Evolutionary conservation across 53 echinoderm and acorn worm species (phyloP).

Genomic region (Holothuria scabra): DNA sequence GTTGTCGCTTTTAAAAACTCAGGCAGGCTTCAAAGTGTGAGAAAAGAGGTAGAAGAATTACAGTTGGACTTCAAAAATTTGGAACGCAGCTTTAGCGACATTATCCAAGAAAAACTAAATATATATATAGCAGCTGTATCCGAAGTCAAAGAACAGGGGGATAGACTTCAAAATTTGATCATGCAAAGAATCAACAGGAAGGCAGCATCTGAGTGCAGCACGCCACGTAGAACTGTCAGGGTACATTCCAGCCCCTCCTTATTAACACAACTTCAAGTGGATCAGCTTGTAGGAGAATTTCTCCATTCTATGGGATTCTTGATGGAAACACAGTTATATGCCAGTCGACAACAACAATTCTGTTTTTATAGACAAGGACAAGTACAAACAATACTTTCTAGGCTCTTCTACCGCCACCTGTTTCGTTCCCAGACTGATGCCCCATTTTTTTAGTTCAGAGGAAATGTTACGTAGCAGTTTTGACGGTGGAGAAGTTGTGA

Average conservation of each 20-base stretch:
- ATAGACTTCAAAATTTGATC: constrained; percentile 12
- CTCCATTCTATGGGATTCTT: not conserved
- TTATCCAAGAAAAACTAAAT: constrained; percentile 8
- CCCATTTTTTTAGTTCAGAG: constrained; percentile 6
- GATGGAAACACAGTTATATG: not conserved
- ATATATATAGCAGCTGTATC: not conserved
- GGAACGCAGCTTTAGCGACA: not conserved
- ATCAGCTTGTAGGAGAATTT: constrained; percentile 4
- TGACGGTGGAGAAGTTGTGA: constrained; percentile 12
- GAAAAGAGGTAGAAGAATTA: not conserved
- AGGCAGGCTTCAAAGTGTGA: not conserved
- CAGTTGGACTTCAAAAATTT: not conserved
- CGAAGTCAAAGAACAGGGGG: not conserved
- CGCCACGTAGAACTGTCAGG: not conserved
- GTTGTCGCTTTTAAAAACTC: too few relatives aligned
- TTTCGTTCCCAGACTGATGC: not conserved
- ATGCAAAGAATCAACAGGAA: not conserved
- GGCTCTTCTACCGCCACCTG: constrained; percentile 9
- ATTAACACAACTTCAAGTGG: not conserved
- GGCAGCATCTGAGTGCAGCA: constrained; percentile 1
- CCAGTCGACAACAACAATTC: not conserved
- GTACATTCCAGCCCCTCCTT: not conserved
- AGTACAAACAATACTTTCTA: constrained; percentile 23
- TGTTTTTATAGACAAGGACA: not conserved
- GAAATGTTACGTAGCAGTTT: constrained; percentile 12